Evolutionary conservation across 2,113 vertebrate species (phyloP).

Genomic region (Callorhinus ursinus): DNA sequence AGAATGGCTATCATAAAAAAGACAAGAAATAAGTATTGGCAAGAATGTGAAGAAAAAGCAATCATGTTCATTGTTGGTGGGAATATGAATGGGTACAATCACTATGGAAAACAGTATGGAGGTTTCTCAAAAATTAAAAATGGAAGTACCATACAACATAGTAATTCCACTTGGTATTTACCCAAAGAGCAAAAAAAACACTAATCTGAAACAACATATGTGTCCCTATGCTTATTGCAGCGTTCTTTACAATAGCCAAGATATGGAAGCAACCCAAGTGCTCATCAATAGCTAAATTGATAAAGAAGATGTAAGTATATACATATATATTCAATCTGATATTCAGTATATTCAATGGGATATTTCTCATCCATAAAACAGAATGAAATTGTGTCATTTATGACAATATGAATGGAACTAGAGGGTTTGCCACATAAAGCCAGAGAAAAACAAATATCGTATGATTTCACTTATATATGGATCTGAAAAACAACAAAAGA

Average conservation of each 20-base stretch:
- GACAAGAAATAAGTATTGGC: not conserved
- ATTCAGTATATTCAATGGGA: not conserved
- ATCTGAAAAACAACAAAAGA: not conserved
- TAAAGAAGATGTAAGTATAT: not conserved
- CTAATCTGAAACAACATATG: not conserved
- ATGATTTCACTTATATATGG: not conserved
- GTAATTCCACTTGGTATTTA: not conserved
- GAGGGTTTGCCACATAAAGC: not conserved
- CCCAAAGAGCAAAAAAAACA: not conserved
- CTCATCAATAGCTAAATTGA: not conserved
- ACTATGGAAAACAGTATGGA: not conserved
- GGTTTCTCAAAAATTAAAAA: not conserved
- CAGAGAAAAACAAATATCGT: not conserved
- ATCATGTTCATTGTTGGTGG: not conserved
- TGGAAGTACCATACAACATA: not conserved
- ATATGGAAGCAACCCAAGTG: not conserved
- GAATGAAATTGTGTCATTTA: not conserved
- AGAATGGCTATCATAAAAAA: not conserved
- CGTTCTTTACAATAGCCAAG: not conserved
- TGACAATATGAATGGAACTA: not conserved
- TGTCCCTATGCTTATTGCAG: not conserved
- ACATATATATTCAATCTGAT: not conserved
- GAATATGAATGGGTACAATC: not conserved
- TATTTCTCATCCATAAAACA: not conserved
- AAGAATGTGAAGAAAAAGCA: not conserved